Base-by-base conservation (phyloP, 2,113 vertebrate species). In the Osmerus mordax region DNA sequence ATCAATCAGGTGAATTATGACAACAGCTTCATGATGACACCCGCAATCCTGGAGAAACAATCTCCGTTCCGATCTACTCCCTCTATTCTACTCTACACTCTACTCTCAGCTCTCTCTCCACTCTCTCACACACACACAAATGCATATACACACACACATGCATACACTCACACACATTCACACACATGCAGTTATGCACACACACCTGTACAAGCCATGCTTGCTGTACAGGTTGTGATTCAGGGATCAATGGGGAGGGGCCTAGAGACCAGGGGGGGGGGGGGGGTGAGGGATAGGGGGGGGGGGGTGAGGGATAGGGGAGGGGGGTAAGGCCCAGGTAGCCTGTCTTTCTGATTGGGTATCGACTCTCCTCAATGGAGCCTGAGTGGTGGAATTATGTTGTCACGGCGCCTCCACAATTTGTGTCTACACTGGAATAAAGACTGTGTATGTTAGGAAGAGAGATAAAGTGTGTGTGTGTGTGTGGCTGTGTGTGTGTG, bases 321-420 rank as follows among this genome's bases (percentile, higher is more conserved):
- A 2, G 29, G 29, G 75, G 61, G 78, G 71, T 51, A 70, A 83
- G 90, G 87, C 87, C 88, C 88, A 90, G 90, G 90, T 90, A 91
- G 84, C 87, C 89, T 89, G 88, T 88, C 89, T 86, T 86, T 91
- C 86, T 92, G 91, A 92, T 92, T 93, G 92, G 90, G 88, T 92
- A 92, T 91, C 89, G 91, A 93, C 90, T 92, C 87, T 89, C 84
- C 81, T 90, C 90, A 90, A 91, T 90, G 87, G 89, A 86, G 89
- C 85, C 89, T 89, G 90, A 92, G 91, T 91, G 90, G 89, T 89
- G 90, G 91, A 93, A 93, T 93, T 92, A 93, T 93, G 90, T 92
- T 93, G 92, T 93, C 92, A 92, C 91, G 89, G 89, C 86, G 88
- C 90, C 91, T 92, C 89, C 86, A 91, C 89, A 91, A 89, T 91